Conservation (phyloP, 2,888 invertebrate species). For the Apamea crenata region DNA sequence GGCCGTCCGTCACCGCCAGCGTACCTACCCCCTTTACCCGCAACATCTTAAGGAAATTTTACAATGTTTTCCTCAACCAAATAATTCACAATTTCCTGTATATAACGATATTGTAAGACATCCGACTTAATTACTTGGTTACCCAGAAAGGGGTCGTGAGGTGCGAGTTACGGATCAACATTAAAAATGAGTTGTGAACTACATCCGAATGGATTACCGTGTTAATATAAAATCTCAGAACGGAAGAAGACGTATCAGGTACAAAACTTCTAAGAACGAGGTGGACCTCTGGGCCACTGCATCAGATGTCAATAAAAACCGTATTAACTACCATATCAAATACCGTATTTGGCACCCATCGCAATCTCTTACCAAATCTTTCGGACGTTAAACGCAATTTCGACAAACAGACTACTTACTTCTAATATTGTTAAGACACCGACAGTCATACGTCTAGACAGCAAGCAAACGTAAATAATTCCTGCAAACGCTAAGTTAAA, state of each 20-base stretch:
- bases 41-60: conserved; percentile 54
- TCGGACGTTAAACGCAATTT: not conserved
- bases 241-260: not conserved
- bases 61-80: conserved; percentile 48
- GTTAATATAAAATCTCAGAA: not conserved
- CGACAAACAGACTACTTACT: not conserved
- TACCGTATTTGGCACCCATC: not conserved
- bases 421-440: not conserved
- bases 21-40: conserved; percentile 36
- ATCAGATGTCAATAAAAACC: not conserved
- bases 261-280: not conserved
- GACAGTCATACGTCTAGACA: not conserved
- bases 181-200: conserved; percentile 9
- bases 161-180: not conserved
- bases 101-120: conserved; percentile 50
- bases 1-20: conserved; percentile 57
- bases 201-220: not conserved
- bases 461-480: conserved; percentile 9
- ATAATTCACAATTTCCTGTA: conserved; percentile 44
- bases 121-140: conserved; percentile 51
- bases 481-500: conserved; percentile 3
- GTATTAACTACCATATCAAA: not conserved
- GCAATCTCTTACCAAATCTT: not conserved
- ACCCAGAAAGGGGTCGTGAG: conserved; percentile 13
- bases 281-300: not conserved